Evolutionary conservation across 2,888 invertebrate species (phyloP).

Genomic region (Tetanocera ferruginea): DNA sequence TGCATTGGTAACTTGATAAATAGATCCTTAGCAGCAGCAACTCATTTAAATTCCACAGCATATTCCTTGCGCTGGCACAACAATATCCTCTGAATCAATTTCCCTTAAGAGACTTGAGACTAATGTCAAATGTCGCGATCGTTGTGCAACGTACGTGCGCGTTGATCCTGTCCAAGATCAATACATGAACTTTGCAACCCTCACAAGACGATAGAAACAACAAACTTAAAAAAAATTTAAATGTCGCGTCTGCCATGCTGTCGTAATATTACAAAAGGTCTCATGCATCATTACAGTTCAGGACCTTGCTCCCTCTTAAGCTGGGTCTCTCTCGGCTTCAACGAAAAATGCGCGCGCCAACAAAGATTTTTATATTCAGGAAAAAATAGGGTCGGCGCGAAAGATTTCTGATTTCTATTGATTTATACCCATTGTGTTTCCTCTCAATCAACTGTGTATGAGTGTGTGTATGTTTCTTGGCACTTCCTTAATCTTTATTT

Average conservation of each 20-base stretch:
- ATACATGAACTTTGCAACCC: background rate
- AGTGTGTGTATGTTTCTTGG: conserved; percentile 3
- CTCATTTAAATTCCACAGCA: conserved; percentile 41
- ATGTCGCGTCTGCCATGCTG: conserved; percentile 8
- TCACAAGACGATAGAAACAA: background rate
- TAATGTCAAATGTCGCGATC: conserved; percentile 16
- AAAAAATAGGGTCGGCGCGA: conserved; percentile 23
- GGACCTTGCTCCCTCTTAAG: conserved; percentile 30
- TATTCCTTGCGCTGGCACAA: conserved; percentile 9
- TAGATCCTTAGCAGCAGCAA: conserved; percentile 15
- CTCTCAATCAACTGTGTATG: background rate
- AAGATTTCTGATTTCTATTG: conserved; percentile 18
- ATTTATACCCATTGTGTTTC: background rate
- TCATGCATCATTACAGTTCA: conserved; percentile 30
- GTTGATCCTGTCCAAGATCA: background rate
- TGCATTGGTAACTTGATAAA: conserved; percentile 20
- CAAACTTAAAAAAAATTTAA: background rate
- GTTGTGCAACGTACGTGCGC: background rate
- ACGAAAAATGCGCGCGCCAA: conserved; percentile 45
- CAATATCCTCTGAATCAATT: conserved; percentile 11
- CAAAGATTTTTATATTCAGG: background rate
- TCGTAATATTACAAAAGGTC: conserved; percentile 28
- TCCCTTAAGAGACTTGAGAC: background rate
- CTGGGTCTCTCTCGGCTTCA: background rate
- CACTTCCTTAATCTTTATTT: conserved; percentile 26